These are phyloP conservation scores for Drosophila barbarae DNA, from an alignment of 2,888 invertebrate species.

Conservation along the genomic window DNA sequence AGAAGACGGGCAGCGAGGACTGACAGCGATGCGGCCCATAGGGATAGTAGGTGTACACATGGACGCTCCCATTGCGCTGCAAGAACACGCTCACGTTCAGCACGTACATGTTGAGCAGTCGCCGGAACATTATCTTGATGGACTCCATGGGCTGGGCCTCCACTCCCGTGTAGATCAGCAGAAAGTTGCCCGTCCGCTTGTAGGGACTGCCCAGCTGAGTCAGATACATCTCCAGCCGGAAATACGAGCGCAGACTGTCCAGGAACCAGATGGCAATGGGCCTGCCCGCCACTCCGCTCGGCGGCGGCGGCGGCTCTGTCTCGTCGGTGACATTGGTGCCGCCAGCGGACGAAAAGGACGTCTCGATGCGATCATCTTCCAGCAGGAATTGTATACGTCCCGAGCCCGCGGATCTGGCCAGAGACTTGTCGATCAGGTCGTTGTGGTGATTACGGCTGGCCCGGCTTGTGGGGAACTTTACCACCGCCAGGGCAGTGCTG, in stretches of 20 bases:
- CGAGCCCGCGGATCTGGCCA: conserved; percentile 30
- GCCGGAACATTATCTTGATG: conserved; percentile 66
- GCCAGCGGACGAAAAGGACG: neutral
- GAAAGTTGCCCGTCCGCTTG: conserved; percentile 69
- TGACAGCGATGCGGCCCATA: conserved; percentile 67
- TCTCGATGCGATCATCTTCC: conserved; percentile 32
- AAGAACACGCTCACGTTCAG: conserved; percentile 73
- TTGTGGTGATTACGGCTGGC: conserved; percentile 55
- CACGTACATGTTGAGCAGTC: conserved; percentile 71
- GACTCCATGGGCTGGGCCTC: conserved; percentile 52
- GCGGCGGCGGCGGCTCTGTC: conserved; percentile 1
- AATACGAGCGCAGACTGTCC: conserved; percentile 66
- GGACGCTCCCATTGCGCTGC: conserved; percentile 46
- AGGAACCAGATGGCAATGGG: conserved; percentile 66
- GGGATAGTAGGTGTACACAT: conserved; percentile 75
- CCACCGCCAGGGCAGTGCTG: conserved; percentile 57
- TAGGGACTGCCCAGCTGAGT: conserved; percentile 48
- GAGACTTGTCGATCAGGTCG: conserved; percentile 63
- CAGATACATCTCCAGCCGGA: conserved; percentile 59
- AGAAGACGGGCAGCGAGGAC: conserved; percentile 59
- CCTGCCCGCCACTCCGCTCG: conserved; percentile 22
- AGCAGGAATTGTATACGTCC: conserved; percentile 48
- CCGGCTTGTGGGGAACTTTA: conserved; percentile 59
- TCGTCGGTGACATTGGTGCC: conserved; percentile 1
- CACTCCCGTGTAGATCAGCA: conserved; percentile 71